phyloP scores from a whole-genome alignment of 1,140 invertebrate species.

The Antheraea mylitta region DNA sequence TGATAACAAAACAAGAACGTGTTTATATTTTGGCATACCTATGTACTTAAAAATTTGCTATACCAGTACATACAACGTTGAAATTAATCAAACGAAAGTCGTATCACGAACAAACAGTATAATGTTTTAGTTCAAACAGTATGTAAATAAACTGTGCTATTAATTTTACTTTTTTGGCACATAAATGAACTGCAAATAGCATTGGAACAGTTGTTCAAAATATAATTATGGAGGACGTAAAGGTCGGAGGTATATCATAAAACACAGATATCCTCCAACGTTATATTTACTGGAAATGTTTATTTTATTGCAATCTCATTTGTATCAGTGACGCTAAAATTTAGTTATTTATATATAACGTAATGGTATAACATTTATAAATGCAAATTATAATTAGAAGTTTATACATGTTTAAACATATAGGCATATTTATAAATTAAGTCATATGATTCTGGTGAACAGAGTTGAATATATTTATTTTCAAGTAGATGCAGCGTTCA shows the following conservation, averaged over 20 bases:
- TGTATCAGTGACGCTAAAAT: background rate
- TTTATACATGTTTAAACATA: no score
- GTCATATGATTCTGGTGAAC: background rate
- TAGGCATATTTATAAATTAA: no score
- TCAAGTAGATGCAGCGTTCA: background rate
- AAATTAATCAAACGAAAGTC: background rate
- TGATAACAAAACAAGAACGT: no score
- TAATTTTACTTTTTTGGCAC: conserved; percentile 1
- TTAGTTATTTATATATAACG: no score
- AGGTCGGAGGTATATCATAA: background rate
- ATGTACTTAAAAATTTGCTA: no score
- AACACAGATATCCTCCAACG: background rate
- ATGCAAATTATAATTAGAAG: no score
- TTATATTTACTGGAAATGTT: background rate
- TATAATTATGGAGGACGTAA: background rate
- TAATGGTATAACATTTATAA: no score
- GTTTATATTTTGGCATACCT: no score
- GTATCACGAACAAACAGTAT: background rate
- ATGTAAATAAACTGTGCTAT: background rate
- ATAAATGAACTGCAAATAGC: background rate
- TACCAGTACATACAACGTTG: no score
- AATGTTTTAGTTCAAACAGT: background rate
- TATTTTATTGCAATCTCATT: background rate
- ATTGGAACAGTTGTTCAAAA: background rate
- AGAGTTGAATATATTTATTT: background rate